phyloP scores from a whole-genome alignment of 2,113 vertebrate genomes.

The Saguinus midas region DNA sequence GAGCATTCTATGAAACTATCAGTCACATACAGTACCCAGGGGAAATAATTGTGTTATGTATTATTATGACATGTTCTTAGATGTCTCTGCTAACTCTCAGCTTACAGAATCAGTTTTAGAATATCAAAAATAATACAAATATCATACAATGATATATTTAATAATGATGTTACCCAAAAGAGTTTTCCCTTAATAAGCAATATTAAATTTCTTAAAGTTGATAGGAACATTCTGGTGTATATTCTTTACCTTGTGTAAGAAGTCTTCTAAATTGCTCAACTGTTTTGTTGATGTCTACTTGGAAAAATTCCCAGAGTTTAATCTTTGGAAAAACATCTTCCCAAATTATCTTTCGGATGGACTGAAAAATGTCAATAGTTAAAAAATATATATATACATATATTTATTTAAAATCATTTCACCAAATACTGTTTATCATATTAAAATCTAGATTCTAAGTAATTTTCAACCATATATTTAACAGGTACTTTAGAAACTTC shows the following conservation, averaged over 20 bases:
- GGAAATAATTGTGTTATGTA: neutral
- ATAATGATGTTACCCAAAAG: neutral
- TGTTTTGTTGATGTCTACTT: conserved; percentile 88
- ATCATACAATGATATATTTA: neutral
- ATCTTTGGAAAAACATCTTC: conserved; percentile 88
- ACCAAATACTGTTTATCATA: neutral
- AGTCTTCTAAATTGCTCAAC: conserved; percentile 89
- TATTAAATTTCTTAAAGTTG: neutral
- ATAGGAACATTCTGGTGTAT: neutral
- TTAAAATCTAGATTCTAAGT: neutral
- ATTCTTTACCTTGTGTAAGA: conserved; percentile 84
- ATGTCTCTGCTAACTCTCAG: neutral
- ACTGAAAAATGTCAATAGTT: conserved; percentile 80
- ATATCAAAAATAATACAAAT: neutral
- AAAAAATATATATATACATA: conserved; percentile 7
- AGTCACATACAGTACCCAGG: neutral
- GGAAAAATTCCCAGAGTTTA: conserved; percentile 96
- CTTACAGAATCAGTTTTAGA: neutral
- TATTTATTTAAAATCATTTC: neutral
- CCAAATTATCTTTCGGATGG: conserved; percentile 86
- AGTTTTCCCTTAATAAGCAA: neutral
- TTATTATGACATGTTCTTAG: neutral
- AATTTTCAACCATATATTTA: neutral
- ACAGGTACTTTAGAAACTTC: neutral
- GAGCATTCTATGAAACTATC: neutral